A percentile compares a stretch with the other conserved stretches of the same genome.
These are phyloP conservation scores for Fundulus diaphanus DNA, from an alignment of 2,797 vertebrate genomes.

Conservation along the genomic window DNA sequence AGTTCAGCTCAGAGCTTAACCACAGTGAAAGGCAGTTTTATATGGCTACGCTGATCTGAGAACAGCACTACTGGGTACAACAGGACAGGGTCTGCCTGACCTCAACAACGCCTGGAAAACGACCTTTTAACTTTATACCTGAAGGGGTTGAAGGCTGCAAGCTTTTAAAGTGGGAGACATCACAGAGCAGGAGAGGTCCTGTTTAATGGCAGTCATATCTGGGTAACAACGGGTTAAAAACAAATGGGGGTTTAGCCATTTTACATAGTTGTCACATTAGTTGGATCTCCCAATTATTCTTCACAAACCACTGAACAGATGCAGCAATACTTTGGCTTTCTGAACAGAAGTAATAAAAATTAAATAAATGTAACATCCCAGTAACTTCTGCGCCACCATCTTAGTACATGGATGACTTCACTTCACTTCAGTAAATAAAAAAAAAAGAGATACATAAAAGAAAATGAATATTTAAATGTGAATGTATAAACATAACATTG, in stretches of 20 bases:
- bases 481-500: conserved; percentile 75
- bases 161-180: conserved; percentile 29
- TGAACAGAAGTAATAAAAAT: conserved; percentile 42
- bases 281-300: conserved; percentile 46
- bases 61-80: conserved; percentile 13
- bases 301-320: conserved; percentile 23
- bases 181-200: conserved; percentile 19
- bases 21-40: conserved; percentile 29
- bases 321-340: conserved; percentile 34
- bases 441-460: conserved; percentile 27
- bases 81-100: conserved; percentile 6
- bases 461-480: conserved; percentile 46
- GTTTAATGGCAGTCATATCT: conserved; percentile 16
- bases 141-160: conserved; percentile 36
- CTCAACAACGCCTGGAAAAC: conserved; percentile 16
- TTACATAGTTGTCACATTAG: conserved; percentile 37
- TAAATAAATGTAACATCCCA: conserved; percentile 38
- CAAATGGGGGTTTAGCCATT: conserved; percentile 7
- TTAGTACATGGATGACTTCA: conserved; percentile 45
- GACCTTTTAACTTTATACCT: conserved; percentile 5
- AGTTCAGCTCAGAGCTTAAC: conserved; percentile 40
- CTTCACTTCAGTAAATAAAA: conserved; percentile 50
- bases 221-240: conserved; percentile 26
- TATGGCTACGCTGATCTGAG: conserved; percentile 27
- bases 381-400: conserved; percentile 40